Evolutionary conservation across 2,113 vertebrate genomes (phyloP).

Genomic region (Brienomyrus brachyistius): DNA sequence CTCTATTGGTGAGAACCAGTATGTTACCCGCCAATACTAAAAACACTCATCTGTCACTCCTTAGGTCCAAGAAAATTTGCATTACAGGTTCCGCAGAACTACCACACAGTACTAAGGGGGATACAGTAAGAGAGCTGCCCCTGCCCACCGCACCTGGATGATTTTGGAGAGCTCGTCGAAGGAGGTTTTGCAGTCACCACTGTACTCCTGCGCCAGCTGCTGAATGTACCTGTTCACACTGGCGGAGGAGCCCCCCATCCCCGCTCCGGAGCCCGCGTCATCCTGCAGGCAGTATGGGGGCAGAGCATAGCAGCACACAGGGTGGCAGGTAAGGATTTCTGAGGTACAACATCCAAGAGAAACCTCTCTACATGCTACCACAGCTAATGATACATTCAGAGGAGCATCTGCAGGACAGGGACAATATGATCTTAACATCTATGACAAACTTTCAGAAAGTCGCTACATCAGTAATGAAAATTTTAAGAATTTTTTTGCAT

Average conservation of each 20-base stretch:
- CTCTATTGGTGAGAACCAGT: neutral
- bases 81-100: neutral
- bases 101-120: neutral
- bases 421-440: neutral
- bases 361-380: neutral
- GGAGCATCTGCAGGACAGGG: neutral
- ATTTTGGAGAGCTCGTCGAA: conserved; percentile 98
- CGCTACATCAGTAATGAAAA: neutral
- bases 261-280: conserved; percentile 76
- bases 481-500: neutral
- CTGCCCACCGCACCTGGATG: conserved; percentile 73
- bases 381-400: neutral
- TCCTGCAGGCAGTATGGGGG: conserved; percentile 60
- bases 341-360: neutral
- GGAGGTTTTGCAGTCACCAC: conserved; percentile 94
- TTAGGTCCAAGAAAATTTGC: neutral
- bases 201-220: conserved; percentile 94
- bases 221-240: conserved; percentile 97
- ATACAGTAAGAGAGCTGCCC: neutral
- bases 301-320: neutral
- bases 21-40: neutral
- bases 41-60: no score
- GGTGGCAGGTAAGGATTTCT: neutral
- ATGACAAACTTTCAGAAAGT: neutral
- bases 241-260: conserved; percentile 82